These are phyloP conservation scores for Poecile montanus DNA, from an alignment of 2,797 vertebrate genomes.

Conservation along the genomic window DNA sequence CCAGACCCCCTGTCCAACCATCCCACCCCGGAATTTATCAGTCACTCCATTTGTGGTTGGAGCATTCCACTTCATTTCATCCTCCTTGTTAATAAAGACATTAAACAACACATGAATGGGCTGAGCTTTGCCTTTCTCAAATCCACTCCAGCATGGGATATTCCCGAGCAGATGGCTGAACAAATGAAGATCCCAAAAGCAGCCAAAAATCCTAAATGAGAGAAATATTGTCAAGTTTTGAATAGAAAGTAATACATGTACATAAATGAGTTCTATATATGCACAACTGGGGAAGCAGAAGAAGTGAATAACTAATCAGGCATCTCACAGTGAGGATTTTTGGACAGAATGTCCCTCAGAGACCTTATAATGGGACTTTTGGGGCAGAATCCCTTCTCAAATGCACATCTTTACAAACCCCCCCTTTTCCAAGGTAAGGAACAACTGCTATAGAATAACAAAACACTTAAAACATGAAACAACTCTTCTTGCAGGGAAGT, in stretches of 20 bases:
- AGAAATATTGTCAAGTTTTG: background rate
- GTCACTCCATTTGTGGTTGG: fast-evolving
- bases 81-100: background rate
- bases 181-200: background rate
- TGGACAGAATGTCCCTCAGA: background rate
- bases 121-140: background rate
- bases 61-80: background rate
- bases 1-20: background rate
- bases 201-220: background rate
- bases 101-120: background rate
- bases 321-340: background rate
- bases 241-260: background rate
- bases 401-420: background rate
- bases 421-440: background rate
- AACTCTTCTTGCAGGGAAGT: background rate
- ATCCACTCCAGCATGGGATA: background rate
- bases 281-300: background rate
- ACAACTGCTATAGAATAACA: background rate
- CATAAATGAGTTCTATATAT: background rate
- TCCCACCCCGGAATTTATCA: background rate
- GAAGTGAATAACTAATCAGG: background rate
- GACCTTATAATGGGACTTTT: background rate
- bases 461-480: background rate
- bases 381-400: background rate
- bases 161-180: background rate